Percentiles rank a stretch among this genome's conserved stretches.
Conservation (phyloP, 2,797 vertebrate genomes). For the Pangasius larnaudii region DNA sequence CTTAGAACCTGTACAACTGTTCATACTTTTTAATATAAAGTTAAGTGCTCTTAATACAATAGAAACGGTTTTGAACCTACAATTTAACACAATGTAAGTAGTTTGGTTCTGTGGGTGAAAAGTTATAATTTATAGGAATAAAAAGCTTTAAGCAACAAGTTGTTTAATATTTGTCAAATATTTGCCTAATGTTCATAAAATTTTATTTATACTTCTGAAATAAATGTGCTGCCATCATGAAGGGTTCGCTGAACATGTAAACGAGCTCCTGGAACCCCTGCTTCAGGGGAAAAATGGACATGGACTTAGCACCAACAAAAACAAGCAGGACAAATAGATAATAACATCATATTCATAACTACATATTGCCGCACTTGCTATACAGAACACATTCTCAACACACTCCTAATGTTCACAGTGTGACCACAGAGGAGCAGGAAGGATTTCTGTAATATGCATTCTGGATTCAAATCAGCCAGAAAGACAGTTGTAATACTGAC, state of each 20-base stretch:
- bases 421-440: constrained; percentile 6
- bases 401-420: neutral
- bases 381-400: neutral
- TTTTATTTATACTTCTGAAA: neutral
- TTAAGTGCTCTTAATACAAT: neutral
- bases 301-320: neutral
- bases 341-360: neutral
- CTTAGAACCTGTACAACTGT: neutral
- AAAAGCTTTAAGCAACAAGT: neutral
- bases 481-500: constrained; percentile 38
- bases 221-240: neutral
- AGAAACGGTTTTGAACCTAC: neutral
- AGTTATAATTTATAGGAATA: neutral
- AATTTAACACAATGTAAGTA: neutral
- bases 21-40: neutral
- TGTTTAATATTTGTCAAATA: neutral
- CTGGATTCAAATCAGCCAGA: constrained; percentile 23
- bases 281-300: neutral
- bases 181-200: neutral
- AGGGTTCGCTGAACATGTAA: too few relatives aligned
- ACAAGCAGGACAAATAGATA: neutral
- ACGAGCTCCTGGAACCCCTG: neutral
- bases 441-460: constrained; percentile 30
- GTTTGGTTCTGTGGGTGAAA: neutral
- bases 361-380: neutral